phyloP scores from a whole-genome alignment of 2,113 vertebrate genomes.

The Austrofundulus limnaeus region DNA sequence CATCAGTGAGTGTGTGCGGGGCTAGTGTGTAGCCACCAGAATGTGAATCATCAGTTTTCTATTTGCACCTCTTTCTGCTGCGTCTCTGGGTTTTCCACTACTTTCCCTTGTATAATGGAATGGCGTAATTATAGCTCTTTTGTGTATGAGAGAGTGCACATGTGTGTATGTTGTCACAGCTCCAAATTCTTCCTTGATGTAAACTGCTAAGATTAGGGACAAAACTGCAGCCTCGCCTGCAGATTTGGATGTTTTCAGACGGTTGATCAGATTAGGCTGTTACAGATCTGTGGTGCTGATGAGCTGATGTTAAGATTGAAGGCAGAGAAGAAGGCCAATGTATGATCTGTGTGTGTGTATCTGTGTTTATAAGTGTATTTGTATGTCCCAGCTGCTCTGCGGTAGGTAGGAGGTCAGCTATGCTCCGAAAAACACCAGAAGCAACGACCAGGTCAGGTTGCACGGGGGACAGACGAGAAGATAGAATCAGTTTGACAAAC shows the following conservation, averaged over 20 bases:
- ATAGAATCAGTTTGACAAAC: constrained; percentile 54
- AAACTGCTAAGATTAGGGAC: constrained; percentile 61
- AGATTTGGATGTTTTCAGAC: constrained; percentile 26
- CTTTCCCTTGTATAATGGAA: constrained; percentile 69
- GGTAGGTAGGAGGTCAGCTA: constrained; percentile 73
- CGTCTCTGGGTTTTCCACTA: constrained; percentile 71
- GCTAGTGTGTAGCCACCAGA: constrained; percentile 68
- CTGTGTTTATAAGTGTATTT: constrained; percentile 24
- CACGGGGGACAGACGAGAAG: constrained; percentile 41
- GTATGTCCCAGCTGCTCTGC: constrained; percentile 49
- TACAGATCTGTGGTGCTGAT: constrained; percentile 45
- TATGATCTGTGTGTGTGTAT: constrained; percentile 44
- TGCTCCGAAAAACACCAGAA: constrained; percentile 57
- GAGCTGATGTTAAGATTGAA: constrained; percentile 26
- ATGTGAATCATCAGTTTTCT: constrained; percentile 72
- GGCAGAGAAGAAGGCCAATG: constrained; percentile 29
- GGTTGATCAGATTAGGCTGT: constrained; percentile 41
- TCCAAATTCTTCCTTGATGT: constrained; percentile 59
- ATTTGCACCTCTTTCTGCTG: constrained; percentile 73
- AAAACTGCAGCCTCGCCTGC: constrained; percentile 16
- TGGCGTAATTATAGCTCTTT: constrained; percentile 61
- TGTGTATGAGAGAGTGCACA: constrained; percentile 26
- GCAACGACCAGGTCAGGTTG: constrained; percentile 63
- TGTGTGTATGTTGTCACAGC: constrained; percentile 60
- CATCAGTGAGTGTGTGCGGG: constrained; percentile 53